Evolutionary conservation across 64 coral and sea anemone species (phyloP), one percentile per base, ranked within the genome.

Genomic region (Montipora cactus): DNA sequence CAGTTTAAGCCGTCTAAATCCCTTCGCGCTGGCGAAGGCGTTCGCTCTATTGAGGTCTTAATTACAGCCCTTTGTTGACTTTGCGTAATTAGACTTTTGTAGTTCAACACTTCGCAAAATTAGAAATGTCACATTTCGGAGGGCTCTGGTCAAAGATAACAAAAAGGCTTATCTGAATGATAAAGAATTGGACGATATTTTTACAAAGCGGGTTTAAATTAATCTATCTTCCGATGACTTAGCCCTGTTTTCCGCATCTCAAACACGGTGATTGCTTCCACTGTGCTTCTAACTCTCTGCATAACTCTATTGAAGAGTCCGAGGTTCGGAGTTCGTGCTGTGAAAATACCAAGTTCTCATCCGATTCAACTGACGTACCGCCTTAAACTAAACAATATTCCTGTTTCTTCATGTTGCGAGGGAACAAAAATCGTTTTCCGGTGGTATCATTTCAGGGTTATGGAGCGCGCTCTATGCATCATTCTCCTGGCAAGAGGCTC

Each of bases 71-170:
- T 78, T 90, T 95, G 93, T 95, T 95, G 93, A 95, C 25, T 95
- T 83, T 78, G 57, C 4, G 37, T 95, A 95, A 95, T 95, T 95
- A 95, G 71, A 77, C 81, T 85, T 95, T 95, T 95, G 93, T 95
- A 55, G 89, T 85, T 89, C 71, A 45, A 71, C 79, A 95, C 81
- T 86, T 64, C 70, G 59, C 46, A 95, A 95, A 90, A 94, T 86
- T 95, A 89, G 37, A 95, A 78, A 83, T 90, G 93, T 95, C 88
- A 83, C 79, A 84, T 79, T 67, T 86, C 28, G 82, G 82, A 71
- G 66, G 82, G 64, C 9, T 21, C 7, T 3, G 68, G 82, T 71
- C 82, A 86, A 84, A 72, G 66, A 86, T 50, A 84, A 72, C 82
- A 86, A 48, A 86, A 86, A 85, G 66, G 47, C 44, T 50, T 86